Base-by-base conservation (phyloP, 2,888 invertebrate genomes). In the Hipparchia sbordonii region DNA sequence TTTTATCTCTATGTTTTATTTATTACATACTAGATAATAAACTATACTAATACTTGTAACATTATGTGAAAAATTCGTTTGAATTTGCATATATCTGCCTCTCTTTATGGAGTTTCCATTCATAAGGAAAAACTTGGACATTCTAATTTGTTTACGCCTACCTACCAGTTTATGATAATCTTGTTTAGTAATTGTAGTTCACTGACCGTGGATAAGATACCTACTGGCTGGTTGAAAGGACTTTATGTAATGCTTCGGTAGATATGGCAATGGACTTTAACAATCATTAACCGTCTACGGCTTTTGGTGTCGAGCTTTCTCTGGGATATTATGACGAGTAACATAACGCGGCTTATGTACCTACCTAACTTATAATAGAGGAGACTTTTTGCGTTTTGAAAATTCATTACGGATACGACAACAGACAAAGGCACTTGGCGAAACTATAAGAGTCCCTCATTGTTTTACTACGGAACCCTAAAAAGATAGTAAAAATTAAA, bases 211-310 rank as follows among this genome's bases (percentile, higher is more conserved):
- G 54, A 51, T 70, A 67, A 70, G 60, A 67, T 52, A 69, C 23
- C 23, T 23, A 23, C 57, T 48, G 67, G 13, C 69, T 54, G 54
- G 23, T 68, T 68, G 68, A 73, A 39, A 73, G 68, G 71, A 67
- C 54, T 56, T 73, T 68, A 71, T 62, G 68, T 72, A 72, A 74
- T 57, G 62, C 13, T 67, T 60, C 54, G 52, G 54, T 60, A 63
- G 63, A 23, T 59, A 68, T 48, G 68, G 59, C 59, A 59, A 59
- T 68, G 68, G 48, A 59, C 65, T 57, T 68, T 68, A 46, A 45
- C 45, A 67, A 56, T 56, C 56, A 67, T 57, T 57, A 67, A 6
- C 51, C 10, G 7, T 33, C 52, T 33, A 56, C 10, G 6, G 63
- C 51, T 12, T 65, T 52, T 51, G 65, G 65, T 65, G 6, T 65